Percentiles rank a stretch among this genome's conserved stretches.
Conservation (phyloP, 2,888 invertebrate species). For the Argyra leucocephala region DNA sequence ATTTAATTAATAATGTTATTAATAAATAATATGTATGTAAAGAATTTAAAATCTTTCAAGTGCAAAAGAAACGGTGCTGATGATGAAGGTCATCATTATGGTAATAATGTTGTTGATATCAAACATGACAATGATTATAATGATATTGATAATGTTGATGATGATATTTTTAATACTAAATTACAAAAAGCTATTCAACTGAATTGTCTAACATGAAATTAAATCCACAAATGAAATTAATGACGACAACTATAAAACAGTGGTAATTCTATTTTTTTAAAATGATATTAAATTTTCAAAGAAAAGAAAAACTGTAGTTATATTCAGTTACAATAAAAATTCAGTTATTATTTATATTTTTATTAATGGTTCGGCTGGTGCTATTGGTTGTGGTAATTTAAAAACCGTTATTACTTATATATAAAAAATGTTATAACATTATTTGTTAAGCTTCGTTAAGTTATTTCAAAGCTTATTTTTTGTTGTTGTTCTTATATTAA, state of each 20-base stretch:
- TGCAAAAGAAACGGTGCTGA: neutral
- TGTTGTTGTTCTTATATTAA: no score
- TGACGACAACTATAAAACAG: neutral
- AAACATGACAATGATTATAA: neutral
- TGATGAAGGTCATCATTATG: neutral
- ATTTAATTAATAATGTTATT: neutral
- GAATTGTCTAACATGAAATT: neutral
- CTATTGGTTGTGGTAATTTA: no score
- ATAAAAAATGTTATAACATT: no score
- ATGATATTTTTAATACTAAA: constrained; percentile 1
- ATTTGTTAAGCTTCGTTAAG: no score
- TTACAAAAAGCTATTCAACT: neutral
- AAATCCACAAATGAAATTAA: neutral
- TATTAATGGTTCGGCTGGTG: no score
- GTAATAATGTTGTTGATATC: neutral
- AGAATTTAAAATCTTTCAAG: neutral
- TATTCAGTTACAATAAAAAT: no score
- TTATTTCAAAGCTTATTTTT: no score
- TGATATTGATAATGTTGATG: neutral
- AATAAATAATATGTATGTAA: neutral
- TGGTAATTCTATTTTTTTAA: neutral
- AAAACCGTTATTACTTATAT: no score
- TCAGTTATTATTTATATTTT: no score
- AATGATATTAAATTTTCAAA: neutral
- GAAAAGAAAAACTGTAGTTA: neutral